These are phyloP conservation scores for Mallotus villosus DNA, from an alignment of 2,797 vertebrate species.

Conservation along the genomic window DNA sequence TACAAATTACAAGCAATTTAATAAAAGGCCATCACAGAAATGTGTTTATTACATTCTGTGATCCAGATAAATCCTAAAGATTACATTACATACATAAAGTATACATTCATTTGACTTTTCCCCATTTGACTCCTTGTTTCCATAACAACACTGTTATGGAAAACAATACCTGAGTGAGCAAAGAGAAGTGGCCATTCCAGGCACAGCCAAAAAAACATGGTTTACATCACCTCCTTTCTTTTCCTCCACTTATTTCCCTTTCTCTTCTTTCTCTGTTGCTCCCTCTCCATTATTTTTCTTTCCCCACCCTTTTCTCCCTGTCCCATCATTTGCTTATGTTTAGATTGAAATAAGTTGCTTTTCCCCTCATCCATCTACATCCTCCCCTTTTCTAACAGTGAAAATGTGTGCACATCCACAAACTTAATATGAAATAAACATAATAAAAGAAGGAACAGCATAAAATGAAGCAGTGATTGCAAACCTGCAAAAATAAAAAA, in stretches of 20 bases:
- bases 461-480: conserved; percentile 67
- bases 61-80: neutral
- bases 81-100: too few species aligned
- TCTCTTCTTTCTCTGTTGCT: conserved; percentile 79
- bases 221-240: conserved; percentile 79
- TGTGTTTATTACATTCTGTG: too few species aligned
- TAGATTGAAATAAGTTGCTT: too few species aligned
- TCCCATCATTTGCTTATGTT: conserved; percentile 24
- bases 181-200: conserved; percentile 65
- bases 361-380: too few species aligned
- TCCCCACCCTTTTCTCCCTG: conserved; percentile 44
- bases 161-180: conserved; percentile 81
- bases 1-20: too few species aligned
- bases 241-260: conserved; percentile 54
- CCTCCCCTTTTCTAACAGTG: conserved; percentile 18
- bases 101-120: conserved; percentile 49
- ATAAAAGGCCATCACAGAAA: too few species aligned
- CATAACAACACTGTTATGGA: conserved; percentile 82
- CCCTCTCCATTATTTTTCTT: conserved; percentile 68
- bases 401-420: conserved; percentile 55
- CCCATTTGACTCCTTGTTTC: conserved; percentile 67
- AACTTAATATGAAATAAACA: conserved; percentile 64
- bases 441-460: conserved; percentile 37
- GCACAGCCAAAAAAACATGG: conserved; percentile 73
- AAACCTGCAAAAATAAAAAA: conserved; percentile 34